These are phyloP conservation scores for Scartelaos histophorus DNA, from an alignment of 2,113 vertebrate species.

Conservation along the genomic window DNA sequence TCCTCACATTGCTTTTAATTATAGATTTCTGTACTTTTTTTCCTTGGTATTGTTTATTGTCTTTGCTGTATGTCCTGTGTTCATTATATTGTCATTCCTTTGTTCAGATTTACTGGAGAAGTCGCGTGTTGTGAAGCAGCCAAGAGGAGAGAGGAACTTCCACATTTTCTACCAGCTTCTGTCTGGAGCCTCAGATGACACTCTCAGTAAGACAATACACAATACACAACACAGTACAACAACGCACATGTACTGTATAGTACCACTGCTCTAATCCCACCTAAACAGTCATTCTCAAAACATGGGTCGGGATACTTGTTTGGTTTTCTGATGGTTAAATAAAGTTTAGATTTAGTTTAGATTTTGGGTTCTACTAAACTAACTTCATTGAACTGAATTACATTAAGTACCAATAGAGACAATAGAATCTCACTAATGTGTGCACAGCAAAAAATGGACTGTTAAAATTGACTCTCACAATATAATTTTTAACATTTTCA, in stretches of 20 bases:
- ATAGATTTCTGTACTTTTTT: background rate
- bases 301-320: background rate
- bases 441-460: too few species aligned
- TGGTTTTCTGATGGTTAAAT: too few species aligned
- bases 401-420: too few species aligned
- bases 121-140: conserved; percentile 92
- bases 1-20: background rate
- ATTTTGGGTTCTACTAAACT: too few species aligned
- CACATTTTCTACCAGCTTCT: conserved; percentile 97
- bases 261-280: background rate
- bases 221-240: background rate
- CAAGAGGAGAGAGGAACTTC: conserved; percentile 96
- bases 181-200: conserved; percentile 91
- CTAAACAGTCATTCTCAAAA: background rate
- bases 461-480: too few species aligned
- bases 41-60: background rate
- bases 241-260: background rate
- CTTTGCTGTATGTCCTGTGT: background rate
- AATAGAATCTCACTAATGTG: too few species aligned
- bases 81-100: conserved; percentile 21
- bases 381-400: too few species aligned
- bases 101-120: conserved; percentile 93
- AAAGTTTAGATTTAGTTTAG: too few species aligned
- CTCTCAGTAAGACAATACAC: conserved; percentile 86
- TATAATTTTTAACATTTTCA: too few species aligned